Conservation (phyloP, 2,113 vertebrate species). For the Neogale vison region DNA sequence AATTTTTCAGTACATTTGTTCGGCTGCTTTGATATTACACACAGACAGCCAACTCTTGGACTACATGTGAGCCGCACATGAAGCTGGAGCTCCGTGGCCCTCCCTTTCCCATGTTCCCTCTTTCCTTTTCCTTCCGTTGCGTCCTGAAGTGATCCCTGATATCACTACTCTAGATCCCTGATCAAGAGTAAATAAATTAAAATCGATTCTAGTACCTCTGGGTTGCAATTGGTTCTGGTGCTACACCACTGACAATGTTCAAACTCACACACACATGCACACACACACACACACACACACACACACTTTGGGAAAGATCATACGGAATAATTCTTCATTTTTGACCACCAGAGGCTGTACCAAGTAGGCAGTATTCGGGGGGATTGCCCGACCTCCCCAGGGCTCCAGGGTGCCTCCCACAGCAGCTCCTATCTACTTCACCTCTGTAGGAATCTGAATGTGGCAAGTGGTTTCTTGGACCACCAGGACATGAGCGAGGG, state of each 20-base stretch:
- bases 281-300: neutral
- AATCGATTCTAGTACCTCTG: neutral
- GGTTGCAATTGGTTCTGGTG: neutral
- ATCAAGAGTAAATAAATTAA: neutral
- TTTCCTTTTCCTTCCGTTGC: no score
- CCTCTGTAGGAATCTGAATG: neutral
- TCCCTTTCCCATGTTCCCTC: neutral
- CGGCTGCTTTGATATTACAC: neutral
- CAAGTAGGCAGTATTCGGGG: neutral
- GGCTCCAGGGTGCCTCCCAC: accelerated
- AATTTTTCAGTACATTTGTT: neutral
- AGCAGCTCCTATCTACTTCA: neutral
- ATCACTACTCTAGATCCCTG: neutral
- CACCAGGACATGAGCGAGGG: neutral
- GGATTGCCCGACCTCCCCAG: neutral
- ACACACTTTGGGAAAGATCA: neutral
- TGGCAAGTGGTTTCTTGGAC: neutral
- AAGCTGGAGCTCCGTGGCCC: neutral
- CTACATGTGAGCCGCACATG: neutral
- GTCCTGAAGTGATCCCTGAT: neutral
- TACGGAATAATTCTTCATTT: neutral
- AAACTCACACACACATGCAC: neutral
- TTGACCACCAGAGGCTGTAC: neutral
- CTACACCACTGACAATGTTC: neutral
- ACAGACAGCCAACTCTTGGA: neutral